Evolutionary conservation across 30 jellyfish, hydroid and myxozoan genomes (phyloP).

Genomic region (Aurelia sp.): DNA sequence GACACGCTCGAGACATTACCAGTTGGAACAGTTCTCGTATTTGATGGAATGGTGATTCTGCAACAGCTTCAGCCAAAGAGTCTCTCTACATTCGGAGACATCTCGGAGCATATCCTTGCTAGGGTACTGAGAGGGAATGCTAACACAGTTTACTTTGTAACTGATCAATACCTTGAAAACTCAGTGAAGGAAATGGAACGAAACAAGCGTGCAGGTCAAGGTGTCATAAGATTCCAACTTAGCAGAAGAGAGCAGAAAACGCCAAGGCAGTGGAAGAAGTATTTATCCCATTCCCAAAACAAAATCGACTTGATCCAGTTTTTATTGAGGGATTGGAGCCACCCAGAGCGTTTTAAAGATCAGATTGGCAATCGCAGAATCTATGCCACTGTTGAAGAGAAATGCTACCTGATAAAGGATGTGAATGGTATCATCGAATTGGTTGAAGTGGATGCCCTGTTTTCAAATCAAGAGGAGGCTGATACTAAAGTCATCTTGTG

Average conservation of each 20-base stretch:
- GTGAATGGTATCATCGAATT: conserved; percentile 1
- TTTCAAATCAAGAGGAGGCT: conserved; percentile 52
- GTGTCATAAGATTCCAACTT: not conserved
- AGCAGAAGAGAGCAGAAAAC: conserved; percentile 6
- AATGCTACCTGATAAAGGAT: not conserved
- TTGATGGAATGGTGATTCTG: conserved; percentile 25
- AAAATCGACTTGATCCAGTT: not conserved
- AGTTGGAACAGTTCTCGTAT: conserved; percentile 1
- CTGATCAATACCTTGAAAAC: not conserved
- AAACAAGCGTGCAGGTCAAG: conserved; percentile 9
- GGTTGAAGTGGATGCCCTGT: conserved; percentile 16
- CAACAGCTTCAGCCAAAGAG: conserved; percentile 10
- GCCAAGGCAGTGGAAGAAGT: not conserved
- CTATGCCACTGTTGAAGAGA: conserved; percentile 39
- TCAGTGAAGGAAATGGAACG: conserved; percentile 28
- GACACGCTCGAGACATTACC: conserved; percentile 30
- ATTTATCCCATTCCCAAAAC: not conserved
- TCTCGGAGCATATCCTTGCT: conserved; percentile 1
- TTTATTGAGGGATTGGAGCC: conserved; percentile 13
- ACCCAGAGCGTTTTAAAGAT: conserved; percentile 5
- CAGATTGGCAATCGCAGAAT: conserved; percentile 19
- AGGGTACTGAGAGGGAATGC: conserved; percentile 1
- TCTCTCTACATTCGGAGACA: conserved; percentile 18
- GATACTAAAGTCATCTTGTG: conserved; percentile 34
- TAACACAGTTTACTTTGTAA: not conserved